Evolutionary conservation across 2,797 vertebrate species (phyloP).

Genomic region (Acanthurus leucopareius): DNA sequence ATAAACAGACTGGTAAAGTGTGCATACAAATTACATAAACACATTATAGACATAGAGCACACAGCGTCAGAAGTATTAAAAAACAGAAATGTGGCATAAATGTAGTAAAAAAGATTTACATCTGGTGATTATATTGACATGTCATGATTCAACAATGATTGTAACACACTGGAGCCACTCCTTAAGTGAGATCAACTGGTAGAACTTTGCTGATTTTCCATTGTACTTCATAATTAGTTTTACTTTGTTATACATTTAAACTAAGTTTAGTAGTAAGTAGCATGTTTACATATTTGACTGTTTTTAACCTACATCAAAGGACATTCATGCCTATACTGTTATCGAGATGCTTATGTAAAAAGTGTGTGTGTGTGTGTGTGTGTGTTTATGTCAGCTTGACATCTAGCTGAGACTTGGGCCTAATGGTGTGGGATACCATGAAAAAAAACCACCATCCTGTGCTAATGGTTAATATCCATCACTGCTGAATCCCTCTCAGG

Average conservation of each 20-base stretch:
- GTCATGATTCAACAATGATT: too few relatives aligned
- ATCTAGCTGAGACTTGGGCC: background rate
- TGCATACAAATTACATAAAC: background rate
- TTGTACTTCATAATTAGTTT: background rate
- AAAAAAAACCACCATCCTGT: conserved; percentile 24
- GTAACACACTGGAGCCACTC: too few relatives aligned
- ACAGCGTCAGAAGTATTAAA: too few relatives aligned
- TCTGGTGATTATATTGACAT: too few relatives aligned
- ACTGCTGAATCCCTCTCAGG: conserved; percentile 13
- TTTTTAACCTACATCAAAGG: background rate
- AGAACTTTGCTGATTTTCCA: too few relatives aligned
- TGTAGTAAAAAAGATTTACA: too few relatives aligned
- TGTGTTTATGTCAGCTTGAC: accelerated
- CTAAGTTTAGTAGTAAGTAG: background rate
- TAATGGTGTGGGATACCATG: conserved; percentile 29
- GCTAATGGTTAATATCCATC: conserved; percentile 26
- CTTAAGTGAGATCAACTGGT: too few relatives aligned
- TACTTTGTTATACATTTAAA: background rate
- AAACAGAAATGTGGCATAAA: too few relatives aligned
- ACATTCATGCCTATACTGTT: background rate
- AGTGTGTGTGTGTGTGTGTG: background rate
- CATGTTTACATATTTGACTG: background rate
- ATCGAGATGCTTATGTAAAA: conserved; percentile 8
- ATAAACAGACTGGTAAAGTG: background rate
- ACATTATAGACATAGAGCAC: too few relatives aligned